Conservation (phyloP, 2,888 invertebrate species). For the Melieria picta region DNA sequence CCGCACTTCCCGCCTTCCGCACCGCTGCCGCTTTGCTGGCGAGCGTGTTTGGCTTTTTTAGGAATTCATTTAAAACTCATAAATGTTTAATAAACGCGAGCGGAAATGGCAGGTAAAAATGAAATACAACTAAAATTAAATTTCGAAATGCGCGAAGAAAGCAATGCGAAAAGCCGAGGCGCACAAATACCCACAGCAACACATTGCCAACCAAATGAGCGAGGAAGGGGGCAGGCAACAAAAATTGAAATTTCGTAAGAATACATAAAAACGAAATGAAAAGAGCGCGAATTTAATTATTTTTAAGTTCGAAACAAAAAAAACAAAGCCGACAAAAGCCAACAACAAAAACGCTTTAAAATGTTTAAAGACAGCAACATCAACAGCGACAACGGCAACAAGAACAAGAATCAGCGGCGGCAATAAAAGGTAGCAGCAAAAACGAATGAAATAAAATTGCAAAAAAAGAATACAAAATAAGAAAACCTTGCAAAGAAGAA, state of each 20-base stretch:
- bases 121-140: conserved; percentile 33
- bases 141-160: conserved; percentile 6
- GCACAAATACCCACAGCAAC: conserved; percentile 3
- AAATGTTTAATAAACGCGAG: conserved; percentile 47
- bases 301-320: conserved; percentile 36
- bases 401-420: conserved; percentile 12
- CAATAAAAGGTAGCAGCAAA: conserved; percentile 32
- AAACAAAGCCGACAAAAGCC: conserved; percentile 10
- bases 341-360: conserved; percentile 25
- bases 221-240: conserved; percentile 41
- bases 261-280: conserved; percentile 43
- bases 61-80: conserved; percentile 46
- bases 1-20: neutral
- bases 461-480: neutral
- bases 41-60: conserved; percentile 11
- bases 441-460: neutral
- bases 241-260: conserved; percentile 44
- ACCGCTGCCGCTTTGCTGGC: neutral
- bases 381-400: conserved; percentile 34
- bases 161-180: neutral
- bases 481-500: conserved; percentile 25
- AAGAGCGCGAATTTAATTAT: conserved; percentile 41
- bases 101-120: conserved; percentile 47
- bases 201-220: conserved; percentile 22
- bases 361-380: conserved; percentile 5